These are phyloP conservation scores for Pedionomus torquatus DNA, from an alignment of 2,113 vertebrate species.

Conservation along the genomic window DNA sequence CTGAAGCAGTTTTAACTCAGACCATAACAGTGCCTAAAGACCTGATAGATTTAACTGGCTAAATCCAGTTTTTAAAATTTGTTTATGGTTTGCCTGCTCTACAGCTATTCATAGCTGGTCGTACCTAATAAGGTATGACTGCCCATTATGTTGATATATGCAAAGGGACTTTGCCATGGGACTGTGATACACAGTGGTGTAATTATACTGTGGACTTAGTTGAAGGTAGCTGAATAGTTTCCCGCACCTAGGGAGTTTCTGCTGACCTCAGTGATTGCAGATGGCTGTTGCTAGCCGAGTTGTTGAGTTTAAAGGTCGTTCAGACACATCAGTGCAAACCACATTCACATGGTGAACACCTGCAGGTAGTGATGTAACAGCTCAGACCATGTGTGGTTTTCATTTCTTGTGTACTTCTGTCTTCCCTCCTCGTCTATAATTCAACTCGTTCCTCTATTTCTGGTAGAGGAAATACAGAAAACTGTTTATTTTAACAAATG, in stretches of 20 bases:
- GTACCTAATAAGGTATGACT: background rate
- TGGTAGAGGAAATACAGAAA: background rate
- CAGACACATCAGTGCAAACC: background rate
- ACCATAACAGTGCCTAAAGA: background rate
- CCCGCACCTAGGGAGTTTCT: background rate
- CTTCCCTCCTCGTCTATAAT: background rate
- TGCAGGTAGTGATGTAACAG: background rate
- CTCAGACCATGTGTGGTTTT: background rate
- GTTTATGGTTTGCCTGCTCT: background rate
- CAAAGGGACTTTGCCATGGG: background rate
- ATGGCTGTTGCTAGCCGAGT: accelerated
- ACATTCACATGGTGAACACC: background rate
- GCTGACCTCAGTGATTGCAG: background rate
- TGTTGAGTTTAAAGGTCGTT: background rate
- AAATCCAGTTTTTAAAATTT: background rate
- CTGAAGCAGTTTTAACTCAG: background rate
- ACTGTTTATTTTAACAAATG: background rate
- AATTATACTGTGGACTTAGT: accelerated
- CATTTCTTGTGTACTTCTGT: background rate
- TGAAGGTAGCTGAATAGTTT: background rate
- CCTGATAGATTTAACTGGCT: background rate
- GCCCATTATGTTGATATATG: background rate
- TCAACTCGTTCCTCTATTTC: background rate
- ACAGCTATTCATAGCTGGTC: too few species aligned
- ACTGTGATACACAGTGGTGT: background rate